These are phyloP conservation scores for Siniperca knerii DNA, from an alignment of 2,113 vertebrate species.

Conservation along the genomic window DNA sequence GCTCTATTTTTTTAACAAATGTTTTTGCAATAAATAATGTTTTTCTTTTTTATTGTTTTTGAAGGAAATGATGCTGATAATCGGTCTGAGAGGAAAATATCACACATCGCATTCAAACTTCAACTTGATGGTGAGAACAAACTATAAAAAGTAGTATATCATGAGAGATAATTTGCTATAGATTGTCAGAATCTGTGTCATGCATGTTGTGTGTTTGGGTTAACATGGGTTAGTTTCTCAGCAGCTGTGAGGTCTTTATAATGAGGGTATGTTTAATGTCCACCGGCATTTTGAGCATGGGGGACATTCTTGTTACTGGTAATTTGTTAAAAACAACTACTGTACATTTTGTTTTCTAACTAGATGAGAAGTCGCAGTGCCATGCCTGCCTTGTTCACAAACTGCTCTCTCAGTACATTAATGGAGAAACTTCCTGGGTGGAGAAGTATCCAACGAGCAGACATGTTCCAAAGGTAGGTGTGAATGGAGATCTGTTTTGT, in stretches of 20 bases:
- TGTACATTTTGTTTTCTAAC: background rate
- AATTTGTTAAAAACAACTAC: background rate
- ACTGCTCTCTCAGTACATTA: slow-evolving; percentile 71
- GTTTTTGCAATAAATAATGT: background rate
- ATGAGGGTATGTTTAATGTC: background rate
- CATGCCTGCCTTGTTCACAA: slow-evolving; percentile 78
- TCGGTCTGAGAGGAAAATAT: slow-evolving; percentile 64
- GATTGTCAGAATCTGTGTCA: background rate
- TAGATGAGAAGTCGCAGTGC: slow-evolving; percentile 70
- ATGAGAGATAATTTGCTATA: background rate
- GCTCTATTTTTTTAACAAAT: too few species aligned
- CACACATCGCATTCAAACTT: slow-evolving; percentile 67
- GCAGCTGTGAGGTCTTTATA: background rate
- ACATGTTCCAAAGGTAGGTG: slow-evolving; percentile 74
- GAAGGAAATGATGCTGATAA: slow-evolving; percentile 50
- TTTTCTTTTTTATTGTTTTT: slow-evolving; percentile 14
- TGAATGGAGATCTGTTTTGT: background rate
- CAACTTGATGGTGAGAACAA: slow-evolving; percentile 77
- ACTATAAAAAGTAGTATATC: too few species aligned
- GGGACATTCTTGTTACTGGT: background rate
- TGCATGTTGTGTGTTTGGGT: background rate
- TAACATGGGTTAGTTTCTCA: background rate
- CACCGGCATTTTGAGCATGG: background rate
- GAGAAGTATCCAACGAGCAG: slow-evolving; percentile 76
- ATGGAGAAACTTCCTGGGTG: slow-evolving; percentile 66